phyloP scores from a whole-genome alignment of 1,140 invertebrate species.

The Macrobrachium nipponense region DNA sequence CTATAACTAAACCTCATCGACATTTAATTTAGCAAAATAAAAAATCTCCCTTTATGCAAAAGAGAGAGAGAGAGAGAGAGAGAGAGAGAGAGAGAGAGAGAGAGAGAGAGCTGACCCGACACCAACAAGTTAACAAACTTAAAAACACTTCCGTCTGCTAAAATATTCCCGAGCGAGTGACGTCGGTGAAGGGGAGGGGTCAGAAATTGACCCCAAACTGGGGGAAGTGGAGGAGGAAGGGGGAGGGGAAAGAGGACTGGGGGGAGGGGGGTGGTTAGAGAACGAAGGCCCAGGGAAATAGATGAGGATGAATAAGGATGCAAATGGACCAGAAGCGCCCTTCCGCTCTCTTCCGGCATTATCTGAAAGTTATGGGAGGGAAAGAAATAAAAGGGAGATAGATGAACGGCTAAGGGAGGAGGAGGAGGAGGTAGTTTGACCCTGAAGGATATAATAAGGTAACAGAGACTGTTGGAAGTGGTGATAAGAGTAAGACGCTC shows the following conservation, averaged over 20 bases:
- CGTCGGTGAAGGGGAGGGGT: too few relatives aligned
- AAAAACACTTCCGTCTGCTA: too few relatives aligned
- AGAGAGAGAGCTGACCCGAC: neutral
- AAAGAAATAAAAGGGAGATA: neutral
- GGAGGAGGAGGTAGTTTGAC: too few relatives aligned
- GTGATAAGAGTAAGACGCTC: neutral
- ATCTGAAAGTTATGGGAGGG: neutral
- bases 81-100: neutral
- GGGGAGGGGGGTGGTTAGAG: neutral
- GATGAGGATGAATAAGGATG: too few relatives aligned
- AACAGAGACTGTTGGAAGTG: neutral
- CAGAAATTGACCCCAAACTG: too few relatives aligned
- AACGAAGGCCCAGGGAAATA: neutral
- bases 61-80: neutral
- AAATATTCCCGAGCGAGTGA: too few relatives aligned
- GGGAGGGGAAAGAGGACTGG: neutral
- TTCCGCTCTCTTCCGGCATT: neutral
- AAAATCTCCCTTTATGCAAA: neutral
- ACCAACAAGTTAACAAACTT: too few relatives aligned
- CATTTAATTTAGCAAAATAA: neutral
- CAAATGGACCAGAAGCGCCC: too few relatives aligned
- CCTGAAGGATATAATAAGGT: neutral
- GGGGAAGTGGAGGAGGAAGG: neutral
- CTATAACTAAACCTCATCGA: neutral
- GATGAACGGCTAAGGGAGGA: neutral